Conservation (phyloP, 2,113 vertebrate genomes). For the Ailurus styani region DNA sequence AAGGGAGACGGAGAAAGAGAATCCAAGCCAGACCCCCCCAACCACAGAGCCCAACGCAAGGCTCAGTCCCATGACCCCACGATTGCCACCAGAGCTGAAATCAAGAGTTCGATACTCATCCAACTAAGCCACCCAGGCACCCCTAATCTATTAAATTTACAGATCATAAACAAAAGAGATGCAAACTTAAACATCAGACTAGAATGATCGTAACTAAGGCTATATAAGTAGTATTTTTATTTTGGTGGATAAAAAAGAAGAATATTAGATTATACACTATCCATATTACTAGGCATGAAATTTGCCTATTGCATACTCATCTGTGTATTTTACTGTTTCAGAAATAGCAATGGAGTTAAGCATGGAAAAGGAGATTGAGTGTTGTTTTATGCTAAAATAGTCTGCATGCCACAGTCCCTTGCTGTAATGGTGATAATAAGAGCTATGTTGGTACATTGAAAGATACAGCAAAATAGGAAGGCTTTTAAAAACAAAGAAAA, state of each 20-base stretch:
- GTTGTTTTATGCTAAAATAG: not conserved
- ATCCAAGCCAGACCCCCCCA: not conserved
- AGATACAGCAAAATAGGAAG: not conserved
- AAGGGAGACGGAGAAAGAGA: not conserved
- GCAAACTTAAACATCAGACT: not conserved
- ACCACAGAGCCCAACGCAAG: not conserved
- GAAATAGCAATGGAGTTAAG: not conserved
- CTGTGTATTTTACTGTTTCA: not conserved
- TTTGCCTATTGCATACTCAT: not conserved
- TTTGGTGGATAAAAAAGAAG: not conserved
- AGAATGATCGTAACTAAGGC: not conserved
- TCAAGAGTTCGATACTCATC: not conserved
- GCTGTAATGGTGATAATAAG: not conserved
- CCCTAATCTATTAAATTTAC: not conserved
- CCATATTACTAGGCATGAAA: not conserved
- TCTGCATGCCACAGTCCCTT: not conserved
- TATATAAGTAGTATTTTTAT: not conserved
- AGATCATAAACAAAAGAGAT: not conserved
- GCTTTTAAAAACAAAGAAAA: not conserved
- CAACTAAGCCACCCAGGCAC: not conserved
- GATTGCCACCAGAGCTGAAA: not conserved
- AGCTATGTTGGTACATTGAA: not conserved
- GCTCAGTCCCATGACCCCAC: not conserved
- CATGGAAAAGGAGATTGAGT: not conserved
- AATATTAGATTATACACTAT: not conserved